These are phyloP conservation scores for Drosophila ohnishii DNA, from an alignment of 1,140 invertebrate genomes.

Conservation along the genomic window DNA sequence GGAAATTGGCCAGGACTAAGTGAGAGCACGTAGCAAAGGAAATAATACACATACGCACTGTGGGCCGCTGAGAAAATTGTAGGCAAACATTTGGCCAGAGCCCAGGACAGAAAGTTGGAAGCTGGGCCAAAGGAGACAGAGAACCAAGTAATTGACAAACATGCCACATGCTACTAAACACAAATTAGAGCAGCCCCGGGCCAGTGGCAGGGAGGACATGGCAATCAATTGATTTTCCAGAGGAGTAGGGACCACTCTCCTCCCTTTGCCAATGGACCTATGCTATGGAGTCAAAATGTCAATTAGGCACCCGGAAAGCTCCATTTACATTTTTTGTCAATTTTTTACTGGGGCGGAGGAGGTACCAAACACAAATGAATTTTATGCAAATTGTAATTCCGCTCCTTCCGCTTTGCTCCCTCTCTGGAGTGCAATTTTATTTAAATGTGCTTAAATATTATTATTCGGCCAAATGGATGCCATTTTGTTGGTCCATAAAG, in stretches of 20 bases:
- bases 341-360: conserved; percentile 10
- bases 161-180: conserved; percentile 79
- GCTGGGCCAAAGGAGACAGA: neutral
- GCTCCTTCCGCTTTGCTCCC: conserved; percentile 13
- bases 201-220: conserved; percentile 16
- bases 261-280: conserved; percentile 31
- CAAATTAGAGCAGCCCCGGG: conserved; percentile 61
- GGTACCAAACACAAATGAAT: conserved; percentile 40
- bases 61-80: conserved; percentile 54
- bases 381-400: conserved; percentile 68
- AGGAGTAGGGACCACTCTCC: conserved; percentile 18
- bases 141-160: conserved; percentile 74
- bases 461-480: conserved; percentile 49
- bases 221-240: conserved; percentile 74
- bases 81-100: conserved; percentile 60
- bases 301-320: conserved; percentile 53
- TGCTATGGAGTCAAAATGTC: conserved; percentile 62
- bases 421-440: conserved; percentile 53
- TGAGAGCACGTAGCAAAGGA: conserved; percentile 64
- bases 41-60: conserved; percentile 79
- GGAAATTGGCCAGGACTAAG: conserved; percentile 54
- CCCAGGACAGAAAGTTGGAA: neutral
- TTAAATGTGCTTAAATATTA: conserved; percentile 65
- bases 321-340: conserved; percentile 61
- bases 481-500: conserved; percentile 65